phyloP scores from a whole-genome alignment of 2,797 vertebrate species.

The Euthynnus affinis region DNA sequence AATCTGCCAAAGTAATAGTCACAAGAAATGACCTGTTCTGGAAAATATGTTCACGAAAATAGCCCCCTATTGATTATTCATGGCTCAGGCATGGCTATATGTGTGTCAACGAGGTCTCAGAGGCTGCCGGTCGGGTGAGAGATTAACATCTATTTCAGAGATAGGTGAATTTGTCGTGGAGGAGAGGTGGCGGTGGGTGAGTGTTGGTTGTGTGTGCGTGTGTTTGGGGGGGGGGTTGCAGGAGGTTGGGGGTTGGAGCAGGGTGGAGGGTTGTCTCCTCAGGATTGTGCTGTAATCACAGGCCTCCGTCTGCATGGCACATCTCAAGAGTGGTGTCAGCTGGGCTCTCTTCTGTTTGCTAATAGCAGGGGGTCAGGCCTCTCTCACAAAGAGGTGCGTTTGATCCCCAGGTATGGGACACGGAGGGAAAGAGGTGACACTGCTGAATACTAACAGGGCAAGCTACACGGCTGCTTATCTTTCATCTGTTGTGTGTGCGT shows the following conservation, averaged over 20 bases:
- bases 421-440: slow-evolving; percentile 71
- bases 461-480: slow-evolving; percentile 63
- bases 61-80: slow-evolving; percentile 83
- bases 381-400: slow-evolving; percentile 82
- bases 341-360: slow-evolving; percentile 84
- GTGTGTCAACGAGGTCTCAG: slow-evolving; percentile 79
- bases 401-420: slow-evolving; percentile 83
- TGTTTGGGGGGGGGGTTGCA: slow-evolving; percentile 53
- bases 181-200: slow-evolving; percentile 52
- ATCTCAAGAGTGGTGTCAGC: slow-evolving; percentile 85
- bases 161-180: slow-evolving; percentile 75
- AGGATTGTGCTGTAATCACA: slow-evolving; percentile 84
- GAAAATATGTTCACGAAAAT: slow-evolving; percentile 73
- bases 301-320: slow-evolving; percentile 83
- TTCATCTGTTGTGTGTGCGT: slow-evolving; percentile 46
- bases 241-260: slow-evolving; percentile 60
- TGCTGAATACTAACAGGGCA: slow-evolving; percentile 78
- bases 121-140: slow-evolving; percentile 76
- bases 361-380: slow-evolving; percentile 84
- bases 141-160: slow-evolving; percentile 86
- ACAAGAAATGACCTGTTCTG: slow-evolving; percentile 76
- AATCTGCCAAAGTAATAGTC: slow-evolving; percentile 75
- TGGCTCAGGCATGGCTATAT: slow-evolving; percentile 57
- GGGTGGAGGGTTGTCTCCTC: slow-evolving; percentile 77
- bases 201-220: slow-evolving; percentile 24